Percentiles rank a stretch among this genome's conserved stretches.
These are phyloP conservation scores for Willowsia nigromaculata DNA, from an alignment of 2,888 invertebrate species.

Conservation along the genomic window DNA sequence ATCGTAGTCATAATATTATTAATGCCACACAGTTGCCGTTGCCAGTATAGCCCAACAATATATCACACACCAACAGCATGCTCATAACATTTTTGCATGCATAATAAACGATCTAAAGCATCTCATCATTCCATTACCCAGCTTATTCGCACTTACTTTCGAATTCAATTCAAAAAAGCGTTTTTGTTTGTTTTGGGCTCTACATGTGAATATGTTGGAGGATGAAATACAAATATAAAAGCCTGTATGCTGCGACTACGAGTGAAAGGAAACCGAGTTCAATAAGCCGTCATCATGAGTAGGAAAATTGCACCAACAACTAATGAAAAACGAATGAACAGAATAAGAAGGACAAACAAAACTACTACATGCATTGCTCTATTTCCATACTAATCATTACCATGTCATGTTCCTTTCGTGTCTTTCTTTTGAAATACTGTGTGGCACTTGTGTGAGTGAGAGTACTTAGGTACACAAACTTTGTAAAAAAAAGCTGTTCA, in stretches of 20 bases:
- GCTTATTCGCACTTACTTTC: constrained; percentile 24
- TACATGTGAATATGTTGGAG: background rate
- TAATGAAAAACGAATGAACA: background rate
- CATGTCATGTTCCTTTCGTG: background rate
- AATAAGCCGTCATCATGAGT: background rate
- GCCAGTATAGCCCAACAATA: background rate
- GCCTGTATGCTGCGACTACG: background rate
- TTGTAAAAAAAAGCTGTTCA: background rate
- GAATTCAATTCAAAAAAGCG: constrained; percentile 19
- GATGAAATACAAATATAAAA: background rate
- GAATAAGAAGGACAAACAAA: background rate
- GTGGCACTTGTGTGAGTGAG: background rate
- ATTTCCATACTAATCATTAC: constrained; percentile 62
- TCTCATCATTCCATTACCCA: background rate
- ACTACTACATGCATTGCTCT: constrained; percentile 45
- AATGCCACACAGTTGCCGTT: background rate
- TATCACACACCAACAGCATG: constrained; percentile 45
- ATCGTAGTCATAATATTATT: constrained; percentile 6
- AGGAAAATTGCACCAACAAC: background rate
- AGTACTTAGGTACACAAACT: no score
- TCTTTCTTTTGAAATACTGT: background rate
- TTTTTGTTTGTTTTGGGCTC: constrained; percentile 11
- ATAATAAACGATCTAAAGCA: constrained; percentile 12
- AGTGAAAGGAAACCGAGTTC: background rate
- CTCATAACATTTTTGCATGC: constrained; percentile 39